Conservation (phyloP, 2,113 vertebrate species). For the Polypterus bichir region DNA sequence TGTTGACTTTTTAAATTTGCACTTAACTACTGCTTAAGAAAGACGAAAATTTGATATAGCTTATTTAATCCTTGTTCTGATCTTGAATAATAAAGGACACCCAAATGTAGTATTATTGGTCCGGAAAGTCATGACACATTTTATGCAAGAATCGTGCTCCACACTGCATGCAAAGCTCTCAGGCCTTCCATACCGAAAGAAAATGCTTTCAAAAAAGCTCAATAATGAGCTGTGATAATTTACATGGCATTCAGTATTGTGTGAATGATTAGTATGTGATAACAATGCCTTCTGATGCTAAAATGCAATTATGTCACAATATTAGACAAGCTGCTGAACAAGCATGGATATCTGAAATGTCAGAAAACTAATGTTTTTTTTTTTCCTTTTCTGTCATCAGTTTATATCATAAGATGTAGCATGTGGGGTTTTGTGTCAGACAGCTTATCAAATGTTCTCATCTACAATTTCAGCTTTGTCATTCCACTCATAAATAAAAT, state of each 20-base stretch:
- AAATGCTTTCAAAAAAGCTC: background rate
- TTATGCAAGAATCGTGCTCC: background rate
- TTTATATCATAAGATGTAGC: background rate
- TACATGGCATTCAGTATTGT: no score
- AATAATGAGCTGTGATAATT: no score
- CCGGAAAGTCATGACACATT: background rate
- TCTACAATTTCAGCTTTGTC: background rate
- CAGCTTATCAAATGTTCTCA: background rate
- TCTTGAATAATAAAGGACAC: background rate
- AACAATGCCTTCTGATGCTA: background rate
- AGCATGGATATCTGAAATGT: background rate
- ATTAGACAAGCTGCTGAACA: background rate
- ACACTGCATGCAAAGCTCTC: background rate
- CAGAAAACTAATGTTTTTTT: background rate
- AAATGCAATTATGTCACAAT: background rate
- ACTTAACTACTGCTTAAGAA: background rate
- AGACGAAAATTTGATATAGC: background rate
- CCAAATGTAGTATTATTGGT: background rate
- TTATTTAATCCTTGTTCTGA: background rate
- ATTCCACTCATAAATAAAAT: background rate
- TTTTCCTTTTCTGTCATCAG: background rate
- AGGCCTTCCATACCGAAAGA: background rate
- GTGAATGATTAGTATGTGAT: no score
- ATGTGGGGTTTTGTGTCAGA: background rate
- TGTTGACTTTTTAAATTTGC: background rate